A percentile compares a stretch with the other conserved stretches of the same genome.
phyloP scores from a whole-genome alignment of 2,888 invertebrate genomes.

The Volucella inanis region DNA sequence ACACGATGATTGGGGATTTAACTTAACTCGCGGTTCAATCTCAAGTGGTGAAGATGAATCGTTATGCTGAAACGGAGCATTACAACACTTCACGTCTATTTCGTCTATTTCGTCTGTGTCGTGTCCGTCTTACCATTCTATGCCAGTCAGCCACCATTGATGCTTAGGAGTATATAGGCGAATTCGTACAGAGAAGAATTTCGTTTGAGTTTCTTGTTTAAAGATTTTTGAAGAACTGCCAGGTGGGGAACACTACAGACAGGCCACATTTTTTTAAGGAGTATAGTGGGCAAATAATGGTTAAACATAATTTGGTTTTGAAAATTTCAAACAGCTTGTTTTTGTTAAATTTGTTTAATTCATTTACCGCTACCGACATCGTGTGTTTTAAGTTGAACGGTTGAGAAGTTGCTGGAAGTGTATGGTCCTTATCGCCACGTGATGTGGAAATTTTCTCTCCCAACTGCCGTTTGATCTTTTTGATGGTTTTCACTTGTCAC shows the following conservation, averaged over 20 bases:
- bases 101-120: constrained; percentile 35
- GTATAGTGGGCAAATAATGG: no score
- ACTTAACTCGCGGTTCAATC: constrained; percentile 49
- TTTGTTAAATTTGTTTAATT: constrained; percentile 5
- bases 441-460: constrained; percentile 67
- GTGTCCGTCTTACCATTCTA: constrained; percentile 28
- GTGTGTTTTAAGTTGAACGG: constrained; percentile 1
- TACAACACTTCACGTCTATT: constrained; percentile 17
- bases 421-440: constrained; percentile 70
- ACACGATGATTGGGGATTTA: constrained; percentile 62
- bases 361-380: background rate
- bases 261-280: no score
- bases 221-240: constrained; percentile 18
- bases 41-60: constrained; percentile 63
- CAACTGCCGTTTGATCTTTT: constrained; percentile 69
- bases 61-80: constrained; percentile 53
- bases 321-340: constrained; percentile 17
- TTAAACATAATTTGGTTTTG: no score
- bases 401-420: constrained; percentile 44
- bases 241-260: background rate
- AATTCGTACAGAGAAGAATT: constrained; percentile 13
- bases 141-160: constrained; percentile 32
- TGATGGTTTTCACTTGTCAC: constrained; percentile 75
- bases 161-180: constrained; percentile 4
- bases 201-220: constrained; percentile 31